Evolutionary conservation across 2,113 vertebrate genomes (phyloP).

Genomic region (Catharus minimus): DNA sequence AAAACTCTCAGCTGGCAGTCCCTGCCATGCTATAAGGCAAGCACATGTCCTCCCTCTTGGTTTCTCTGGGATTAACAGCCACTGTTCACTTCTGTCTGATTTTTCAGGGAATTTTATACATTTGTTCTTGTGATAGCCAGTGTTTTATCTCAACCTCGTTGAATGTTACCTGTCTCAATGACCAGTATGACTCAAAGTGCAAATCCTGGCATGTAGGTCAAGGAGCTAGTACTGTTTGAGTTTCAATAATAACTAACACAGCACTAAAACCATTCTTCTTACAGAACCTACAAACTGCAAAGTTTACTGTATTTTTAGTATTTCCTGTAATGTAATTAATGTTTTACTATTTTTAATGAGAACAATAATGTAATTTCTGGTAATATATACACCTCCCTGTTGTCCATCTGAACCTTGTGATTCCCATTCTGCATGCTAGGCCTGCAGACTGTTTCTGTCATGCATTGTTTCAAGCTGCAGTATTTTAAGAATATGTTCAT

Average conservation of each 20-base stretch:
- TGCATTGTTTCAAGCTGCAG: background rate
- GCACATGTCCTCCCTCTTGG: background rate
- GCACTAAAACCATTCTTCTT: background rate
- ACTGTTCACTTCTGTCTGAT: background rate
- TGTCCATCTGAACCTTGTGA: background rate
- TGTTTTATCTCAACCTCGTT: background rate
- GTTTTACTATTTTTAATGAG: slow-evolving; percentile 40
- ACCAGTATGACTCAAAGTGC: background rate
- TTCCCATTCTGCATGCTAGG: background rate
- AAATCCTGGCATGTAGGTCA: background rate
- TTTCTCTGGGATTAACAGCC: background rate
- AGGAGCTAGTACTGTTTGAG: background rate
- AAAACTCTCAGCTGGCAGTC: background rate
- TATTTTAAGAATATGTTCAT: slow-evolving; percentile 34
- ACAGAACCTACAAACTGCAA: background rate
- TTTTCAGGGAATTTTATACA: slow-evolving; percentile 18
- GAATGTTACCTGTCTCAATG: background rate
- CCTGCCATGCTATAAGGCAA: fast-evolving
- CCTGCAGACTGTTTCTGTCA: slow-evolving; percentile 24
- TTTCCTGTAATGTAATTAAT: slow-evolving; percentile 28
- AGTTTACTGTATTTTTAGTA: slow-evolving; percentile 23
- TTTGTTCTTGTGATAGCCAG: background rate
- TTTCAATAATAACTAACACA: background rate
- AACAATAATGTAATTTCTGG: slow-evolving; percentile 17
- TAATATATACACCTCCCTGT: background rate